Conservation (phyloP, 2,797 vertebrate species). For the Channa striata region DNA sequence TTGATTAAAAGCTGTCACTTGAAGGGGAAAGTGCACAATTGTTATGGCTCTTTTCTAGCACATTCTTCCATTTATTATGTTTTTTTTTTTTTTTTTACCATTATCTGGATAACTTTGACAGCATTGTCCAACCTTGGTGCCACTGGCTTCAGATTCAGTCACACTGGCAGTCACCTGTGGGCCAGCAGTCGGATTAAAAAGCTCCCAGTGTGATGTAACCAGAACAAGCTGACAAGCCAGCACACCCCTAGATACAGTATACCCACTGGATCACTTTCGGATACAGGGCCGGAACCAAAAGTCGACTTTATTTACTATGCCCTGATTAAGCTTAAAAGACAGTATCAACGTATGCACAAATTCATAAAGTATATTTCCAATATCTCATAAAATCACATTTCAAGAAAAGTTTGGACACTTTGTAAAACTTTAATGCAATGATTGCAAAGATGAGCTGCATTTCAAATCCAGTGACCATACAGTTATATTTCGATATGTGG, state of each 20-base stretch:
- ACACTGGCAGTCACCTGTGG: conserved; percentile 25
- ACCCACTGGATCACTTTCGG: conserved; percentile 8
- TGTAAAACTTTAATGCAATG: too few species aligned
- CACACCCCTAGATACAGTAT: conserved; percentile 17
- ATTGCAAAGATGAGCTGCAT: too few species aligned
- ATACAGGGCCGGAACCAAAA: background rate
- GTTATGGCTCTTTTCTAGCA: background rate
- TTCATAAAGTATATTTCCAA: too few species aligned
- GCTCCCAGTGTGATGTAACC: conserved; percentile 30
- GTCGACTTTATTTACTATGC: background rate
- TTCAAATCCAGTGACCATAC: too few species aligned
- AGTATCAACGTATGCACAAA: background rate
- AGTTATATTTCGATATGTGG: too few species aligned
- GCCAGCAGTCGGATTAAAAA: conserved; percentile 15
- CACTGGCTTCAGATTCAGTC: conserved; percentile 30
- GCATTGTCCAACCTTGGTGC: conserved; percentile 16
- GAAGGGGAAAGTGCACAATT: too few species aligned
- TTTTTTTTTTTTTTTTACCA: background rate
- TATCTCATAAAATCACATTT: too few species aligned
- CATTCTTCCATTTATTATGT: conserved; percentile 3
- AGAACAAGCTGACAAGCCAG: conserved; percentile 21
- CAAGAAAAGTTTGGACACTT: too few species aligned
- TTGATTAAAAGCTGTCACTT: conserved; percentile 35
- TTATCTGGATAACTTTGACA: conserved; percentile 26
- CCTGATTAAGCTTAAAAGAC: background rate